Base-by-base conservation (phyloP, 2,888 invertebrate species). In the Heliconius charithonia region DNA sequence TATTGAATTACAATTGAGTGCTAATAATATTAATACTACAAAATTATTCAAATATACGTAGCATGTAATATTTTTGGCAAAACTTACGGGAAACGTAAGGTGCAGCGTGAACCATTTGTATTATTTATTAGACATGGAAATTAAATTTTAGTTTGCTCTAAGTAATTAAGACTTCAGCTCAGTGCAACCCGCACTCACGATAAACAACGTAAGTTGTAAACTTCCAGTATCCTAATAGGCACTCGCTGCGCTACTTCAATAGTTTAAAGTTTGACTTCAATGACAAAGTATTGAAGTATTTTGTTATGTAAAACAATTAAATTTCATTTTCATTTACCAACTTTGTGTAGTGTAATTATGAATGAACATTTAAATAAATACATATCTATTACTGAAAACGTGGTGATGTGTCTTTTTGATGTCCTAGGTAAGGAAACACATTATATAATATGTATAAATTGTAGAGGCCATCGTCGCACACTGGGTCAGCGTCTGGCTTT, bases 141-240 rank as follows among this genome's bases (percentile, higher is more conserved):
- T 29, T 29, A 3, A 3, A 29, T 29, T 29, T 29, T 29, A 29
- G 29, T 29, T 29, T 29, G 29, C 29, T 29, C 4, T 29, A 29
- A 29, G 29, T 29, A 3, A n/a, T n/a, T n/a, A n/a, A n/a, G n/a
- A n/a, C n/a, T n/a, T n/a, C n/a, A n/a, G n/a, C n/a, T n/a, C n/a
- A n/a, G n/a, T n/a, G n/a, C n/a, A n/a, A 29, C 0, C 29, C 3
- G 3, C 29, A 75, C 69, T 76, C 65, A 62, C 73, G 41, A 62
- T 41, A 65, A 41, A 51, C 73, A 76, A 75, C 78, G 76, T 81
- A 78, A 79, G 79, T 79, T 78, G 70, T 78, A 75, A 79, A 81
- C 79, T 78, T 78, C 76, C 74, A 69, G 77, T 78, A 79, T 79
- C 81, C 76, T 78, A n/a, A n/a, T 74, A 76, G 76, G 59, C 70